Conservation (phyloP, 2,797 vertebrate genomes). For the Psittacula echo region DNA sequence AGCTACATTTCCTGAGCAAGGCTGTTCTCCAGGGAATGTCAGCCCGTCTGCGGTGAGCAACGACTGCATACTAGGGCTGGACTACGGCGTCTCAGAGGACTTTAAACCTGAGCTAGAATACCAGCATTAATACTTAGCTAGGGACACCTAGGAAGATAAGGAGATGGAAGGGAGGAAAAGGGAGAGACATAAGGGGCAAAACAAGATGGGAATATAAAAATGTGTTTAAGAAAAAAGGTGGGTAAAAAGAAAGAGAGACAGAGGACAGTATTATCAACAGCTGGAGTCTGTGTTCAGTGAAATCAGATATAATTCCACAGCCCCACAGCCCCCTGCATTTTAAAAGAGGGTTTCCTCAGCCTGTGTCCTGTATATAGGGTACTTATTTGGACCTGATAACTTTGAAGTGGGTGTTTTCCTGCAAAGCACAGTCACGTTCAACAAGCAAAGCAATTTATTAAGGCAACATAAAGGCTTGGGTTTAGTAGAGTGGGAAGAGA, state of each 20-base stretch:
- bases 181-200: not conserved
- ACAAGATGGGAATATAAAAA: not conserved
- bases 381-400: not conserved
- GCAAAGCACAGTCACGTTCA: not conserved
- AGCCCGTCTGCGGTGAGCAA: not conserved
- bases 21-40: constrained; percentile 50
- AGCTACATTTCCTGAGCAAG: constrained; percentile 70
- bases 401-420: not conserved
- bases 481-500: not conserved
- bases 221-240: not conserved
- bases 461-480: not conserved
- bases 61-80: not conserved
- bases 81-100: rapidly evolving
- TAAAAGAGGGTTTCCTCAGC: not conserved
- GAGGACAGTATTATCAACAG: not conserved
- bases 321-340: rapidly evolving
- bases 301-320: not conserved
- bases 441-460: not conserved
- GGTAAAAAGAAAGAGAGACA: rapidly evolving
- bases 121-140: rapidly evolving
- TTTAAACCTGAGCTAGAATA: not conserved
- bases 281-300: not conserved
- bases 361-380: not conserved
- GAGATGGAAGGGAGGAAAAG: not conserved
- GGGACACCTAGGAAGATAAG: not conserved